Conservation (phyloP, 2,888 invertebrate genomes). For the Charanyca ferruginea region DNA sequence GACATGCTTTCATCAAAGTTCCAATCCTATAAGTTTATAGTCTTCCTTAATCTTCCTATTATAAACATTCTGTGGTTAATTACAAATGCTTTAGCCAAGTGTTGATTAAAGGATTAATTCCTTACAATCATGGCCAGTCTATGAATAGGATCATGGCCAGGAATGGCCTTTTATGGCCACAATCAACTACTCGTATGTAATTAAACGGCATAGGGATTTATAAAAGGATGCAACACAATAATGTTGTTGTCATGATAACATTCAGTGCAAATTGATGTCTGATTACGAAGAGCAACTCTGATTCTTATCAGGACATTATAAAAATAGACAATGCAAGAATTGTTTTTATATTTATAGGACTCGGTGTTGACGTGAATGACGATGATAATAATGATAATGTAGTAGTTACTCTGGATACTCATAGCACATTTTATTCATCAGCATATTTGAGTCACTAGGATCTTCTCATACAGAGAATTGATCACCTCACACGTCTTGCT, state of each 20-base stretch:
- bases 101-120: neutral
- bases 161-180: neutral
- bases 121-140: neutral
- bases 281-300: constrained; percentile 4
- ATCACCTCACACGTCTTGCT: too few relatives aligned
- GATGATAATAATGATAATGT: too few relatives aligned
- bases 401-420: neutral
- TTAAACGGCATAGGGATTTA: neutral
- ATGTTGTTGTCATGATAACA: constrained; percentile 13
- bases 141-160: neutral
- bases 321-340: constrained; percentile 6
- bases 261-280: constrained; percentile 38
- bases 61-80: neutral
- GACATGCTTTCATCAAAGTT: too few relatives aligned
- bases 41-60: too few relatives aligned
- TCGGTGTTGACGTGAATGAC: neutral
- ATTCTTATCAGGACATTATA: constrained; percentile 23
- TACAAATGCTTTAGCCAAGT: neutral
- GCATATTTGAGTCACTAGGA: too few relatives aligned
- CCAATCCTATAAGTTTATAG: too few relatives aligned
- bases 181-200: neutral
- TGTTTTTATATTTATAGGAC: constrained; percentile 2
- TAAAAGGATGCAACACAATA: constrained; percentile 12
- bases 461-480: too few relatives aligned
- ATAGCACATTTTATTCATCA: too few relatives aligned